Evolutionary conservation across 30 jellyfish, hydroid and myxozoan species (phyloP).

Genomic region (Clytia hemisphaerica): DNA sequence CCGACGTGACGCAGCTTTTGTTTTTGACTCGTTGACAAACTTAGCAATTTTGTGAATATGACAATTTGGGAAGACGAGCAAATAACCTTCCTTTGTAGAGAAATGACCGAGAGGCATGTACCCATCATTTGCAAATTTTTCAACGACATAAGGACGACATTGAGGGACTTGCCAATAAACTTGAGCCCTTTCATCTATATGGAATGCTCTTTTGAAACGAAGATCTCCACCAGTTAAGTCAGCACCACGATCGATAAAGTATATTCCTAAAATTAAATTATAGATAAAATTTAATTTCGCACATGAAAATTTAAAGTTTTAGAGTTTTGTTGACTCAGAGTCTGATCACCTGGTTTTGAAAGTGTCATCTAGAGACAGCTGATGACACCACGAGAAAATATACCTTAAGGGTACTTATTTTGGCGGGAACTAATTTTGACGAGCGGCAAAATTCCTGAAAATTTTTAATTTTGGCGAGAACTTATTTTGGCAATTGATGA

Average conservation of each 20-base stretch:
- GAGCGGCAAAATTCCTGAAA: no score
- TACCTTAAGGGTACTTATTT: no score
- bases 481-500: no score
- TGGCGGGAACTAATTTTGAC: no score
- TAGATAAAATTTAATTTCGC: no score
- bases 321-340: no score
- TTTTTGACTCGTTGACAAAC: conserved; percentile 29
- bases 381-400: no score
- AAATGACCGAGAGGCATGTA: conserved; percentile 60
- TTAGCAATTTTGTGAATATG: conserved; percentile 66
- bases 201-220: conserved; percentile 58
- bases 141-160: conserved; percentile 38
- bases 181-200: conserved; percentile 31
- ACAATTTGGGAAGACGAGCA: conserved; percentile 67
- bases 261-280: conserved; percentile 49
- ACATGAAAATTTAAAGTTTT: no score
- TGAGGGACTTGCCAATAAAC: conserved; percentile 42
- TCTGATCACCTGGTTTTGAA: no score
- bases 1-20: conserved; percentile 50
- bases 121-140: conserved; percentile 53
- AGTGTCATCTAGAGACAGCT: no score
- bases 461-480: no score
- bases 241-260: conserved; percentile 49
- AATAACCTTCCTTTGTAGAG: conserved; percentile 51
- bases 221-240: conserved; percentile 55